Percentiles rank a stretch among this genome's conserved stretches.
phyloP scores from a whole-genome alignment of 1,140 invertebrate genomes.

The Elymnias hypermnestra region DNA sequence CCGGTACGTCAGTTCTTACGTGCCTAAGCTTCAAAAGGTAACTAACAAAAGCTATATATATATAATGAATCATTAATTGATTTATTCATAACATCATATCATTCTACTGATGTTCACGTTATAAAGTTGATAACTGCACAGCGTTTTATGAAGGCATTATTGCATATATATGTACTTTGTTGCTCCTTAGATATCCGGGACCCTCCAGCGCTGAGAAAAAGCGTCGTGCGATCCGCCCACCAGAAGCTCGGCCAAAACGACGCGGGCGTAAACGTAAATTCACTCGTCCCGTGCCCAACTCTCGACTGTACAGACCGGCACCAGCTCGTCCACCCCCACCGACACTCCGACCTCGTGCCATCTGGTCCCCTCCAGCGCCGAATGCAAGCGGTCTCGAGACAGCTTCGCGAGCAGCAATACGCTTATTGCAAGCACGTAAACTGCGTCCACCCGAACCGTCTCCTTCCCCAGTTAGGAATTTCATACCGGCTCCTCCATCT shows the following conservation, averaged over 20 bases:
- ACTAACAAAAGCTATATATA: too few relatives aligned
- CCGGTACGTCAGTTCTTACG: too few relatives aligned
- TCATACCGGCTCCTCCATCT: background rate
- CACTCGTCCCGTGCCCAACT: conserved; percentile 33
- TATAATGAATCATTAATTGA: too few relatives aligned
- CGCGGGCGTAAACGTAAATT: conserved; percentile 18
- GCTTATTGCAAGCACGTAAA: conserved; percentile 50
- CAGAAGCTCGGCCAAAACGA: conserved; percentile 1
- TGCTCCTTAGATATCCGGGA: background rate
- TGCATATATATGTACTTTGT: too few relatives aligned
- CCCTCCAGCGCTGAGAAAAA: background rate
- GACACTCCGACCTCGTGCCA: conserved; percentile 6
- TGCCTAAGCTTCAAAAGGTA: too few relatives aligned
- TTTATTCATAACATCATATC: too few relatives aligned
- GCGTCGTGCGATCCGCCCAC: background rate
- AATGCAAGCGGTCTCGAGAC: conserved; percentile 24
- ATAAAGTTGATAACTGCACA: too few relatives aligned
- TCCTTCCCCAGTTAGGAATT: background rate
- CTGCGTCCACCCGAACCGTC: background rate
- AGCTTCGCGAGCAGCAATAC: conserved; percentile 33
- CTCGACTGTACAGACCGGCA: conserved; percentile 38
- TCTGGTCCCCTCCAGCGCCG: conserved; percentile 23
- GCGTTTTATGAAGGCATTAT: too few relatives aligned
- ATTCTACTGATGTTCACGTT: too few relatives aligned
- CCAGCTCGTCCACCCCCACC: conserved; percentile 19